Percentiles rank a stretch among this genome's conserved stretches.
Evolutionary conservation across 2,888 invertebrate species (phyloP).

Genomic region (Brassicogethes aeneus): DNA sequence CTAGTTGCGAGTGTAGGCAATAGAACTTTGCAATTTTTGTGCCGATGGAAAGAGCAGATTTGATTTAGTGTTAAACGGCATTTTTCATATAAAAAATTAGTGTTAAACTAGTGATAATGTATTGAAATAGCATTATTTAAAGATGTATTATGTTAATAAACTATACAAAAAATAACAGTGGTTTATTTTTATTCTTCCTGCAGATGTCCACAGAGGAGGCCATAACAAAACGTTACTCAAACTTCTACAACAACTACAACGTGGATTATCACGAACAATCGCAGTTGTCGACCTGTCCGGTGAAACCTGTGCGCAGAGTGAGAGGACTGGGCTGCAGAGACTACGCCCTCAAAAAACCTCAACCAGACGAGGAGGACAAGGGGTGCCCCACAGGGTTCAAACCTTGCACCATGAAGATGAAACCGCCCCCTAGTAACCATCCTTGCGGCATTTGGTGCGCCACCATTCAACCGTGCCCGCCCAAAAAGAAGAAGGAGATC

Average conservation of each 20-base stretch:
- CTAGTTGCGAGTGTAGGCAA: too few relatives aligned
- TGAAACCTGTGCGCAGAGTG: constrained; percentile 9
- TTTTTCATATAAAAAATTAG: too few relatives aligned
- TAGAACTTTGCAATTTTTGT: too few relatives aligned
- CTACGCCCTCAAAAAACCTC: constrained; percentile 16
- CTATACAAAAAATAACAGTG: not conserved
- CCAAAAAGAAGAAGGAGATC: constrained; percentile 28
- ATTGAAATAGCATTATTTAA: not conserved
- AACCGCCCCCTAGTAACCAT: constrained; percentile 30
- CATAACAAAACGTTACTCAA: constrained; percentile 24
- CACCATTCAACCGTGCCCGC: constrained; percentile 32
- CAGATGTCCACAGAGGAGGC: constrained; percentile 23
- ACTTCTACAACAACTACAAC: constrained; percentile 37
- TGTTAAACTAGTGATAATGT: too few relatives aligned
- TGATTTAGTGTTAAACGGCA: too few relatives aligned
- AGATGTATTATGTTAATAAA: not conserved
- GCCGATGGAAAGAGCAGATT: too few relatives aligned
- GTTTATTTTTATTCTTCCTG: constrained; percentile 6
- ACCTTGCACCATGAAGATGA: constrained; percentile 34
- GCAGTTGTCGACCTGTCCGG: constrained; percentile 1
- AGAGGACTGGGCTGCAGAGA: constrained; percentile 20
- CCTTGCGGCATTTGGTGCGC: constrained; percentile 36
- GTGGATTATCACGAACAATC: constrained; percentile 24
- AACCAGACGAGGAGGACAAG: constrained; percentile 12
- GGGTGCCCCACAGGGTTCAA: constrained; percentile 37